Evolutionary conservation across 1,140 invertebrate species (phyloP), one percentile per base, ranked within the genome.

Genomic region (Helicoverpa zea): DNA sequence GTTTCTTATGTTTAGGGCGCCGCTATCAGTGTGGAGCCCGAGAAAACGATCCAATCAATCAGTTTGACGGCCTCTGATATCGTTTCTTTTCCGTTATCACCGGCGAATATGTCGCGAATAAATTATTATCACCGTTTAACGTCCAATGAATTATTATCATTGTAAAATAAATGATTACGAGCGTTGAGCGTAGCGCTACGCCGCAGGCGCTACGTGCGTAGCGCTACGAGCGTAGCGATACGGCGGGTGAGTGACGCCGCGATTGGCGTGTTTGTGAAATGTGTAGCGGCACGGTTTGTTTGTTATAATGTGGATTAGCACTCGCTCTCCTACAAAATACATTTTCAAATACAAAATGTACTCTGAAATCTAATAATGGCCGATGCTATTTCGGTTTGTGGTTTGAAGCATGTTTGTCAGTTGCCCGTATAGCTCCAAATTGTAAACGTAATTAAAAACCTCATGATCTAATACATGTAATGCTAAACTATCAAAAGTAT

Each of bases 21-120:
- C 74, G 75, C 75, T 77, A 77, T 77, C 75, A 77, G 75, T 64
- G 74, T 13, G 61, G 68, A 72, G 49, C 75, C 61, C 59, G 66
- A 77, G 75, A 64, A 77, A 77, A 77, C 75, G 75, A 77, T 66
- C 51, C 75, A 77, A 77, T 77, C 75, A 77, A 77, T 77, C 75
- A 77, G 75, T 77, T 54, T 66, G 75, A 77, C 75, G 75, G 75
- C 75, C 61, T 30, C 49, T 77, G 75, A 77, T 77, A 77, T 49
- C 59, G 61, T 63, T 66, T 77, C 59, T 29, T 77, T 77, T 76
- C 47, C 75, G 61, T 77, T 77, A 77, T 77, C 75, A 77, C 61
- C 61, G 29, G 54, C 51, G 68, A 77, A 77, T 77, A 77, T 77
- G 75, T 77, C 75, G 23, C 49, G 23, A 64, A 66, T 77, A 77